Percentiles rank a stretch among this genome's conserved stretches.
Conservation (phyloP, 1,140 invertebrate genomes). For the Agraylea sexmaculata region DNA sequence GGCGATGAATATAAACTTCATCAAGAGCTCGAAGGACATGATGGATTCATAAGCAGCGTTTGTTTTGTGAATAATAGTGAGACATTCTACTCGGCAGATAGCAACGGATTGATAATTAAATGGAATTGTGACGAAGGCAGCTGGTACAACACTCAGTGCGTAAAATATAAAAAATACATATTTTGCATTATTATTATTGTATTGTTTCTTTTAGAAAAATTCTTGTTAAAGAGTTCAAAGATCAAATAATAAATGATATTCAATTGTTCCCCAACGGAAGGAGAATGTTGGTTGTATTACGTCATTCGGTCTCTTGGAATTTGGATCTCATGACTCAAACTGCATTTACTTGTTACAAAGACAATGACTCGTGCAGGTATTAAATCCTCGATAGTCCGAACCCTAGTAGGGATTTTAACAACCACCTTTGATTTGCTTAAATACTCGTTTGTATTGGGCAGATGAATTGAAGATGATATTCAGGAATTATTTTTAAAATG, state of each 20-base stretch:
- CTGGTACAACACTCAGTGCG: constrained; percentile 21
- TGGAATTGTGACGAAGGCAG: constrained; percentile 21
- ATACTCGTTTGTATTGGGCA: too few species aligned
- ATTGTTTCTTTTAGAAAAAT: constrained; percentile 20
- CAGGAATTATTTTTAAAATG: too few species aligned
- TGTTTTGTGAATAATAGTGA: constrained; percentile 22
- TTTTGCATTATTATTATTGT: neutral
- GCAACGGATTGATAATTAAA: constrained; percentile 23
- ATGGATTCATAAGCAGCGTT: constrained; percentile 24
- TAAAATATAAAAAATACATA: constrained; percentile 2
- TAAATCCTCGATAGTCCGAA: too few species aligned
- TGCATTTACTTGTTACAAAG: constrained; percentile 15
- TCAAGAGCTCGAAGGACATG: constrained; percentile 24
- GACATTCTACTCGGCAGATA: constrained; percentile 24
- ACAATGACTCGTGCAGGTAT: too few species aligned
- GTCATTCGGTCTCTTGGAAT: constrained; percentile 23
- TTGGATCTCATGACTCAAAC: constrained; percentile 19
- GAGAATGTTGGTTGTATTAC: constrained; percentile 24
- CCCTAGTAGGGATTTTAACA: too few species aligned
- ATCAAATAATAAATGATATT: constrained; percentile 25
- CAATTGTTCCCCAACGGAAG: constrained; percentile 23
- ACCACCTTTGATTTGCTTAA: too few species aligned
- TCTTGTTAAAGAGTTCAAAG: constrained; percentile 21
- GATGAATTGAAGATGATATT: too few species aligned
- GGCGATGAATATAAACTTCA: constrained; percentile 16